Evolutionary conservation across 1,140 invertebrate species (phyloP), one percentile per base, ranked within the genome.

Genomic region (Bombus pyrosoma): DNA sequence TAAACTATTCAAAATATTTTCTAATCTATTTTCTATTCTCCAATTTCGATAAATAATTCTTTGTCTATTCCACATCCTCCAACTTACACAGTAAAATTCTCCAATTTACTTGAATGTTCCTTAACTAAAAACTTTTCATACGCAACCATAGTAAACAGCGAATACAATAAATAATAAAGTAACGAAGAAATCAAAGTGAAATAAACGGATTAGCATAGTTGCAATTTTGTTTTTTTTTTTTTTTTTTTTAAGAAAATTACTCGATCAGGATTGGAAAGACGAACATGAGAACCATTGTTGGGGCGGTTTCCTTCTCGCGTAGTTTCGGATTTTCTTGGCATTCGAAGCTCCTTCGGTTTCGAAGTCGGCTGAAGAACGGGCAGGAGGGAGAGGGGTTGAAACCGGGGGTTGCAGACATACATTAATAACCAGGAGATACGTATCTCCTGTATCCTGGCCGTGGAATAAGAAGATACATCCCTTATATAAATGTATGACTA

Each of bases 401-500:
- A 74, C 81, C 68, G 83, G 83, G 86, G 85, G 82, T 89, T 74
- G 90, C 93, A 93, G 93, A 94, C 93, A 90, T 94, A 94, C 94
- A 95, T 95, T 94, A 94, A 94, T 94, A 94, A 94, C 93, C 91
- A 87, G 86, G 89, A 94, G 93, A 94, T 94, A 93, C 92, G 92
- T 92, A 94, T 94, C 93, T 93, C 83, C 78, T 64, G 79, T 85
- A 91, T 86, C 76, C 87, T 92, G 91, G 87, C 92, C 91, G 92
- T 68, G 71, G 86, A 86, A 91, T 86, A 84, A 83, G 88, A 84
- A 92, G 88, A 92, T 92, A 92, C 91, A 92, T 93, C 90, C 92
- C 88, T 88, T 87, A 92, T 93, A 94, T 93, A 93, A 94, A 94
- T 92, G 91, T 92, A 92, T 92, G 93, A 92, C 93, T 94, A 94